Evolutionary conservation across 1,140 invertebrate genomes (phyloP).

Genomic region (Leptopilina boulardi): DNA sequence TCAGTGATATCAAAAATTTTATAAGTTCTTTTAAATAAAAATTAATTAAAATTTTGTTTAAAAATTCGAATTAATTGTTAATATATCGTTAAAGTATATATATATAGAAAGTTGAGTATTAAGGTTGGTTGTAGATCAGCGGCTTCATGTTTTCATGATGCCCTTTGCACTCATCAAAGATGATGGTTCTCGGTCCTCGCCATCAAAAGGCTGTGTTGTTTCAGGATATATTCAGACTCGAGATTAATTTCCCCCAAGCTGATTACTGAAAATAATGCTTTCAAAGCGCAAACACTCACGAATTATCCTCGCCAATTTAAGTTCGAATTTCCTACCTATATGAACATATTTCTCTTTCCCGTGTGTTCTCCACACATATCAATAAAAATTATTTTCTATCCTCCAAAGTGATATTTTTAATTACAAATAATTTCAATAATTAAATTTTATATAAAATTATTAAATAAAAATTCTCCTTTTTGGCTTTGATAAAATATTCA

Average conservation of each 20-base stretch:
- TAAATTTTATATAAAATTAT: too few species aligned
- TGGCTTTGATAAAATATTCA: too few species aligned
- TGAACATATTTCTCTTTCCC: too few species aligned
- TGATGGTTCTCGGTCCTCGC: conserved; percentile 40
- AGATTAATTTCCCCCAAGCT: conserved; percentile 25
- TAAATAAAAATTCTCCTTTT: too few species aligned
- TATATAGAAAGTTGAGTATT: too few species aligned
- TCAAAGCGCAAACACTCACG: neutral
- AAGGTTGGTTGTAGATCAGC: neutral
- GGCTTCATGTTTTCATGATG: conserved; percentile 46
- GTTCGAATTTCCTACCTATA: neutral
- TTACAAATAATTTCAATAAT: too few species aligned
- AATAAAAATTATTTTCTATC: too few species aligned
- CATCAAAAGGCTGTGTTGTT: conserved; percentile 20
- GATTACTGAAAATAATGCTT: conserved; percentile 23
- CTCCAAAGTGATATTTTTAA: too few species aligned
- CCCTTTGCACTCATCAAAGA: conserved; percentile 32
- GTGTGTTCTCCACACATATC: neutral
- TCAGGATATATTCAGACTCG: conserved; percentile 26
- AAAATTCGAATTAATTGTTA: too few species aligned
- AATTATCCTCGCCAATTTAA: neutral
- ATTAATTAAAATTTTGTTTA: too few species aligned
- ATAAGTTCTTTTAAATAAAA: too few species aligned
- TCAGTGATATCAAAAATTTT: too few species aligned
- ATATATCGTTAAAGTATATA: conserved; percentile 39